A percentile compares a stretch with the other conserved stretches of the same genome.
Evolutionary conservation across 2,888 invertebrate species (phyloP).

Genomic region (Cheilosia variabilis): DNA sequence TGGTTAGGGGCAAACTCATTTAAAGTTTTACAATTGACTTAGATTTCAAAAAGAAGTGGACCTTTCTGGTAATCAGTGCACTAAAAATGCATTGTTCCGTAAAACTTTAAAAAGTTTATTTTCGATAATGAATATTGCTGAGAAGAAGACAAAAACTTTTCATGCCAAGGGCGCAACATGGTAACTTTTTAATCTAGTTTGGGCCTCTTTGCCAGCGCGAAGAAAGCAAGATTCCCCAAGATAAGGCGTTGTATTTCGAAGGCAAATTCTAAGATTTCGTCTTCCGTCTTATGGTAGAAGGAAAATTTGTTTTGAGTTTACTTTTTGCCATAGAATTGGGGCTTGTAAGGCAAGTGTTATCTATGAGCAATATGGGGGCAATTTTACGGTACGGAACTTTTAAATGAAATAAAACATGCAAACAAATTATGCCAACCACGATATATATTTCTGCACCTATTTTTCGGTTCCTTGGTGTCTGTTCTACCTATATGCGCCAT

Average conservation of each 20-base stretch:
- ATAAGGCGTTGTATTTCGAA: constrained; percentile 11
- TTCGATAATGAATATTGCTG: constrained; percentile 37
- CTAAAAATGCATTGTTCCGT: constrained; percentile 27
- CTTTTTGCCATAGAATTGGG: no score
- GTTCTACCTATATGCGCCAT: no score
- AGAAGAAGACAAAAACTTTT: constrained; percentile 1
- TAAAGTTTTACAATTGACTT: constrained; percentile 55
- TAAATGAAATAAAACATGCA: no score
- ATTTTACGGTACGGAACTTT: no score
- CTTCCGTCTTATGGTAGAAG: no score
- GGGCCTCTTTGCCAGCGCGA: constrained; percentile 10
- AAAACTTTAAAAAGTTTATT: constrained; percentile 19
- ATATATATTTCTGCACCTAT: no score
- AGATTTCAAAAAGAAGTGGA: constrained; percentile 19
- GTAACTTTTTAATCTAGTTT: constrained; percentile 44
- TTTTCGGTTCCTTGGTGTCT: no score
- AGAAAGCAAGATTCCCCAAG: background rate
- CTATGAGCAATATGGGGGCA: no score
- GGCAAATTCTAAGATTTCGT: background rate
- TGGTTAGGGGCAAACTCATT: constrained; percentile 62
- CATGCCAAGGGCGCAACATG: constrained; percentile 2
- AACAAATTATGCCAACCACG: no score
- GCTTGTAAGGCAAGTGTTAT: no score
- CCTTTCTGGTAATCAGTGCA: constrained; percentile 17
- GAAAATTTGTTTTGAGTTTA: no score